Percentiles rank a stretch among this genome's conserved stretches.
Evolutionary conservation across 1,140 invertebrate species (phyloP).

Genomic region (Drosophila leontia): DNA sequence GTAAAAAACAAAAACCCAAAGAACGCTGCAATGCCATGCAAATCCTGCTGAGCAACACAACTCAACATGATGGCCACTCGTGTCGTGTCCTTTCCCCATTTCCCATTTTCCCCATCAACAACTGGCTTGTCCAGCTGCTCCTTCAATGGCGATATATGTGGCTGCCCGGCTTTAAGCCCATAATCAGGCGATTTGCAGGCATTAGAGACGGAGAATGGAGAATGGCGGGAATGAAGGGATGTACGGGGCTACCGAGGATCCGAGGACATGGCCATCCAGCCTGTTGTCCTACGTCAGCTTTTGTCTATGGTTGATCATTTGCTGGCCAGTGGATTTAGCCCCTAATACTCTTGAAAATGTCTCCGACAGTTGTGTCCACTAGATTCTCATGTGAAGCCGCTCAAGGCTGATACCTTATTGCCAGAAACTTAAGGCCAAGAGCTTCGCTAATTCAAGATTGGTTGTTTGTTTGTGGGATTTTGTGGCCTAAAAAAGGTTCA

Average conservation of each 20-base stretch:
- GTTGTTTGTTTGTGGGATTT: background rate
- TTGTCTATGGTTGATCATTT: constrained; percentile 55
- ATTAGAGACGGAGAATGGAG: constrained; percentile 46
- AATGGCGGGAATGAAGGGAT: constrained; percentile 3
- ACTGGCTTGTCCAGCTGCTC: constrained; percentile 45
- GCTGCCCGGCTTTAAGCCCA: constrained; percentile 58
- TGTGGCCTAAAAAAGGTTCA: background rate
- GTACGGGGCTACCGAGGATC: constrained; percentile 7
- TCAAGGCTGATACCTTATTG: constrained; percentile 22
- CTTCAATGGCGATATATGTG: constrained; percentile 42
- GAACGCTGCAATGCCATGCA: constrained; percentile 74
- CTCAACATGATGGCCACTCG: constrained; percentile 70
- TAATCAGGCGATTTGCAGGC: constrained; percentile 80
- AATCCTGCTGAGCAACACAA: constrained; percentile 69
- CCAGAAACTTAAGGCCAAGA: constrained; percentile 14
- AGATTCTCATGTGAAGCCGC: constrained; percentile 19
- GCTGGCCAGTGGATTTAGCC: constrained; percentile 44
- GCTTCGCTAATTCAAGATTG: constrained; percentile 10
- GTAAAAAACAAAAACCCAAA: constrained; percentile 31
- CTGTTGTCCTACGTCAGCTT: constrained; percentile 51
- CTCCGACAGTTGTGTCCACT: constrained; percentile 26
- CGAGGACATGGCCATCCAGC: constrained; percentile 30
- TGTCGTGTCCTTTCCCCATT: constrained; percentile 31
- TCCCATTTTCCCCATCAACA: constrained; percentile 42
- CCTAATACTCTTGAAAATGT: constrained; percentile 53